phyloP scores from a whole-genome alignment of 2,113 vertebrate species.

The Mormyrus iriodes region DNA sequence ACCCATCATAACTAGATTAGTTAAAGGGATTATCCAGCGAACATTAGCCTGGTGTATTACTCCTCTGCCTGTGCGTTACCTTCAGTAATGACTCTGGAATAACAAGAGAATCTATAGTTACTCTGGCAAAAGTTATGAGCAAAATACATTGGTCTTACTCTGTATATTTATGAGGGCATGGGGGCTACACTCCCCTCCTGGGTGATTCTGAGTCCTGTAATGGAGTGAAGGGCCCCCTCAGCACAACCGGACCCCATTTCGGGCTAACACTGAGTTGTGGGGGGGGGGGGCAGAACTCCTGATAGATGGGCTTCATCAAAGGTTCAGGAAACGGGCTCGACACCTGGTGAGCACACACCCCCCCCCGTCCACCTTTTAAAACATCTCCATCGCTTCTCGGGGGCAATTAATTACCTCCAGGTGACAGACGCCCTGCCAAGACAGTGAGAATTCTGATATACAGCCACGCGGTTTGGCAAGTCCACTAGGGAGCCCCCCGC shows the following conservation, averaged over 20 bases:
- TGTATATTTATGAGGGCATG: neutral
- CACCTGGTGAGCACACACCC: constrained; percentile 17
- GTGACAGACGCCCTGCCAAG: constrained; percentile 43
- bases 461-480: constrained; percentile 21
- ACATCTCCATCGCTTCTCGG: constrained; percentile 42
- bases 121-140: neutral
- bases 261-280: neutral
- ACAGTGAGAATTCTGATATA: constrained; percentile 37
- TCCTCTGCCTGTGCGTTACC: neutral
- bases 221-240: neutral
- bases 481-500: neutral
- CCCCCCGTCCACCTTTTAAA: constrained; percentile 27
- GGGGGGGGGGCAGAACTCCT: neutral
- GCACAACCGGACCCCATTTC: neutral
- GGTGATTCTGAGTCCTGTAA: neutral
- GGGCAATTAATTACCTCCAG: constrained; percentile 46
- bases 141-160: neutral
- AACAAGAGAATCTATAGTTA: neutral
- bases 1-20: neutral
- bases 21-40: neutral
- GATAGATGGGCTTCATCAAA: constrained; percentile 44
- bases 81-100: neutral
- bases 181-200: neutral
- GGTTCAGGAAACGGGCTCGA: constrained; percentile 27
- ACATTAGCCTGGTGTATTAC: neutral